phyloP scores from a whole-genome alignment of 2,797 vertebrate genomes.

The Aythya fuligula region DNA sequence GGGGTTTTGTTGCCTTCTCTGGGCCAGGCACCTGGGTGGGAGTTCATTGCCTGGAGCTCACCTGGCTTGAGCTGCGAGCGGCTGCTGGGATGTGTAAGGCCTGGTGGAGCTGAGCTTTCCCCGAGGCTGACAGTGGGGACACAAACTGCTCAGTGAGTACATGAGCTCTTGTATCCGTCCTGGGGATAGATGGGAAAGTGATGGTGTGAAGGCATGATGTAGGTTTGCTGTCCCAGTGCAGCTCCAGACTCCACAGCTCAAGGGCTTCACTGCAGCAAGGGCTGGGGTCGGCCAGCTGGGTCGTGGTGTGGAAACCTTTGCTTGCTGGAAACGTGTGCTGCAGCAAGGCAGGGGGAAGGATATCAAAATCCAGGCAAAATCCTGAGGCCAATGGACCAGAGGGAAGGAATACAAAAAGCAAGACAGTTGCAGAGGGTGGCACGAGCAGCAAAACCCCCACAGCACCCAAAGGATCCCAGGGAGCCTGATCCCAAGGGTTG shows the following conservation, averaged over 20 bases:
- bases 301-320: no score
- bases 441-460: rapidly evolving
- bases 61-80: rapidly evolving
- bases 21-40: neutral
- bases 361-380: neutral
- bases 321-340: neutral
- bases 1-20: neutral
- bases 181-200: rapidly evolving
- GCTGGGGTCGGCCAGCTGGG: neutral
- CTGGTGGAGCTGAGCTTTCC: neutral
- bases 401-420: neutral
- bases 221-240: rapidly evolving
- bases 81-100: neutral
- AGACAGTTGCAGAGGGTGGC: rapidly evolving
- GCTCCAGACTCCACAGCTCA: neutral
- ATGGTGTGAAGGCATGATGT: rapidly evolving
- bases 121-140: rapidly evolving
- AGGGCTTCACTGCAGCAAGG: neutral
- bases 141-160: neutral
- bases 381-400: neutral
- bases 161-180: rapidly evolving
- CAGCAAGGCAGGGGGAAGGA: neutral
- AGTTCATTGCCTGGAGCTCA: neutral
- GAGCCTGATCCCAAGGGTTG: neutral
- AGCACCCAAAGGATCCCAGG: neutral